These are phyloP conservation scores for Germaria angustata DNA, from an alignment of 2,888 invertebrate species.

Conservation along the genomic window DNA sequence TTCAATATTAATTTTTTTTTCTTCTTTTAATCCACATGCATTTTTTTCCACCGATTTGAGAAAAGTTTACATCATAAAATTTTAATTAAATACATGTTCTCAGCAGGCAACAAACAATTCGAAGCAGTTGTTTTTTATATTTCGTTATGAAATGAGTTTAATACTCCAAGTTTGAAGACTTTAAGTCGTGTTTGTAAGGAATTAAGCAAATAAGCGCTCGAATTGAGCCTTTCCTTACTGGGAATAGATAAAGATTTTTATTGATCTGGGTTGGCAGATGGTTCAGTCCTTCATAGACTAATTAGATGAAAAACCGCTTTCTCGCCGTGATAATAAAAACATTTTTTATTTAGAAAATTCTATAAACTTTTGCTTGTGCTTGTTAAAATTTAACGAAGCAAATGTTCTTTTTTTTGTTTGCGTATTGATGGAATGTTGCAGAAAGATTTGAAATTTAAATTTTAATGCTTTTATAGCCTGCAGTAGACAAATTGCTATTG, in stretches of 20 bases:
- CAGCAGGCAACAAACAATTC: conserved; percentile 36
- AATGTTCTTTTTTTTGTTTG: not conserved
- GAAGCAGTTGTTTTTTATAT: not conserved
- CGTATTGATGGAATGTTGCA: not conserved
- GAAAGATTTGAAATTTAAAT: not conserved
- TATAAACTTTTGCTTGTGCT: no score
- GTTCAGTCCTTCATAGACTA: not conserved
- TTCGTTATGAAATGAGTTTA: not conserved
- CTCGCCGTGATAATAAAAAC: not conserved
- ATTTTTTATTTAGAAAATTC: not conserved
- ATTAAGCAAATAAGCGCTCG: not conserved
- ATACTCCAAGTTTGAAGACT: not conserved
- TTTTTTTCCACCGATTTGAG: conserved; percentile 19
- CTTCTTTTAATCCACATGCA: not conserved
- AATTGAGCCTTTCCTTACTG: not conserved
- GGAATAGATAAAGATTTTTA: conserved; percentile 5
- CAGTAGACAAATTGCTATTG: no score
- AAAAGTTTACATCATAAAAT: conserved; percentile 58
- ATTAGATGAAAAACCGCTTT: not conserved
- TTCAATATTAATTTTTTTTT: conserved; percentile 21
- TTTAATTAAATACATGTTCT: conserved; percentile 61
- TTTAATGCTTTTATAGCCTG: no score
- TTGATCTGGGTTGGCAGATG: not conserved
- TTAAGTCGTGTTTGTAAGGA: not conserved
- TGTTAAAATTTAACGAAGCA: not conserved